A percentile compares a stretch with the other conserved stretches of the same genome.
Conservation (phyloP, 2,113 vertebrate species). For the Cyprinodon tularosa region DNA sequence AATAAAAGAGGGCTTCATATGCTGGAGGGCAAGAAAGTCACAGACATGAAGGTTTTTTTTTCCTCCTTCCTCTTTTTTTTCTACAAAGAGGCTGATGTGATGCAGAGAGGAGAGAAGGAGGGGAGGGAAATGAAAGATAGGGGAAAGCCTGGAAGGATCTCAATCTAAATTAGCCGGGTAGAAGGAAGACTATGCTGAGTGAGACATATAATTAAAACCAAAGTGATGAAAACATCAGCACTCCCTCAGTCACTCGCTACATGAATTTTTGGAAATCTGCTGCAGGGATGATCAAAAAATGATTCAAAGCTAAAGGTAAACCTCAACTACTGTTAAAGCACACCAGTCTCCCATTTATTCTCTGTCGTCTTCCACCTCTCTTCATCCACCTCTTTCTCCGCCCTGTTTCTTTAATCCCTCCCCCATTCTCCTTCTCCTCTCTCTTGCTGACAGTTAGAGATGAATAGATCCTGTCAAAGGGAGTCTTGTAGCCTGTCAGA, state of each 20-base stretch:
- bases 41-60: slow-evolving; percentile 78
- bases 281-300: slow-evolving; percentile 47
- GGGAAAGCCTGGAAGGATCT: slow-evolving; percentile 80
- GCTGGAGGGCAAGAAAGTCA: slow-evolving; percentile 82
- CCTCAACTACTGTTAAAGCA: slow-evolving; percentile 31
- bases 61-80: slow-evolving; percentile 63
- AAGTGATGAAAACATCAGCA: slow-evolving; percentile 79
- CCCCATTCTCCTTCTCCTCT: slow-evolving; percentile 31
- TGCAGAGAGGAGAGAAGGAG: slow-evolving; percentile 76
- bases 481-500: slow-evolving; percentile 81
- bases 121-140: slow-evolving; percentile 79
- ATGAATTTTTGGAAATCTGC: slow-evolving; percentile 62
- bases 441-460: slow-evolving; percentile 68
- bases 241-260: slow-evolving; percentile 84
- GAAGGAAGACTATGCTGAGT: slow-evolving; percentile 77
- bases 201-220: slow-evolving; percentile 80
- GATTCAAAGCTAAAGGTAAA: slow-evolving; percentile 65
- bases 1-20: slow-evolving; percentile 81
- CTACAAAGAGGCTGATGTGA: slow-evolving; percentile 80
- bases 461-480: slow-evolving; percentile 76
- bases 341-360: slow-evolving; percentile 29
- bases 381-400: slow-evolving; percentile 25
- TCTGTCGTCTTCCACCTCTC: slow-evolving; percentile 33
- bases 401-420: slow-evolving; percentile 43
- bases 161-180: slow-evolving; percentile 82